Evolutionary conservation across 2,888 invertebrate species (phyloP).

Genomic region (Leucophora obtusa): DNA sequence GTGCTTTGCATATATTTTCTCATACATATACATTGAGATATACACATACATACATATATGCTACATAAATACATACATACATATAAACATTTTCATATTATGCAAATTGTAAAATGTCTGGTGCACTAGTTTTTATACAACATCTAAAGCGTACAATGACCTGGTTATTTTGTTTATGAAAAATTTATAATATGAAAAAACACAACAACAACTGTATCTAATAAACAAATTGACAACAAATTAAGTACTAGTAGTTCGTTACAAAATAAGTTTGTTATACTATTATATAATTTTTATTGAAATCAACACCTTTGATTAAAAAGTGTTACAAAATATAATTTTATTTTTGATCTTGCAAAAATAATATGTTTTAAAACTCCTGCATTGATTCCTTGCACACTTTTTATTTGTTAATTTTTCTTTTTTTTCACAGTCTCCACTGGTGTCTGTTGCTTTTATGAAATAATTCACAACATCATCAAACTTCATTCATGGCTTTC

Average conservation of each 20-base stretch:
- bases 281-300: not conserved
- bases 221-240: slow-evolving; percentile 48
- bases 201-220: slow-evolving; percentile 4
- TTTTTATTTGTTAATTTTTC: slow-evolving; percentile 35
- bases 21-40: not conserved
- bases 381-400: slow-evolving; percentile 14
- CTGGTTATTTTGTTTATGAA: slow-evolving; percentile 34
- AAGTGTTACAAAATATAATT: not conserved
- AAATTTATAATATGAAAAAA: not conserved
- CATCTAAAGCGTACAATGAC: slow-evolving; percentile 55
- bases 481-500: slow-evolving; percentile 32
- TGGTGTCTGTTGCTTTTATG: slow-evolving; percentile 32
- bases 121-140: slow-evolving; percentile 55
- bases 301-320: not conserved
- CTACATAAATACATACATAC: not conserved
- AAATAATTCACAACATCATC: slow-evolving; percentile 37
- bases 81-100: slow-evolving; percentile 30
- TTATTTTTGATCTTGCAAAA: not conserved
- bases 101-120: slow-evolving; percentile 57
- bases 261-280: slow-evolving; percentile 6
- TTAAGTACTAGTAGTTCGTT: slow-evolving; percentile 28
- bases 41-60: not conserved
- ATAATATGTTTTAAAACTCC: not conserved
- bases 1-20: slow-evolving; percentile 56
- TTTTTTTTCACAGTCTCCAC: not conserved